Conservation (phyloP, 2,113 vertebrate genomes). For the Scatophagus argus region DNA sequence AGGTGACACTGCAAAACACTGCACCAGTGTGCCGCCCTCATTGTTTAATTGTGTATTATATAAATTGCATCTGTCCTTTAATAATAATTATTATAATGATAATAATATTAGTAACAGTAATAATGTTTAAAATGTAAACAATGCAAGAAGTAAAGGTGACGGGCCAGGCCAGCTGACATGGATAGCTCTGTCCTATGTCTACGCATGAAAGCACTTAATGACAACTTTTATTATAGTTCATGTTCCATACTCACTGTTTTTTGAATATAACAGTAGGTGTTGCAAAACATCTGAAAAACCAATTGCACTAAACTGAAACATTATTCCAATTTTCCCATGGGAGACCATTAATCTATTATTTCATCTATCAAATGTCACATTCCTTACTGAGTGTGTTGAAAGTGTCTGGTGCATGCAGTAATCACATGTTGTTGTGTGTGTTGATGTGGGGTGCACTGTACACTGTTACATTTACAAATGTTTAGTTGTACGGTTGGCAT, state of each 20-base stretch:
- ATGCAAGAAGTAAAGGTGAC: constrained; percentile 3
- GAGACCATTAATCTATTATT: constrained; percentile 51
- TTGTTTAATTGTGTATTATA: too few relatives aligned
- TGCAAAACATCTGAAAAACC: constrained; percentile 40
- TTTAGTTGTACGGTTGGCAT: constrained; percentile 9
- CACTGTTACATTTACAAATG: not conserved
- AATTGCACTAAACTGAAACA: constrained; percentile 30
- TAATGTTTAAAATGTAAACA: not conserved
- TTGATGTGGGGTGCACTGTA: not conserved
- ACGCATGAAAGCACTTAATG: constrained; percentile 6
- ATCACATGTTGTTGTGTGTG: constrained; percentile 1
- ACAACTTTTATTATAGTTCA: constrained; percentile 34
- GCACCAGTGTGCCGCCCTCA: too few relatives aligned
- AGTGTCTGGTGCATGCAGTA: constrained; percentile 10
- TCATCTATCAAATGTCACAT: constrained; percentile 46
- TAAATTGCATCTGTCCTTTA: too few relatives aligned
- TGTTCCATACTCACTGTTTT: constrained; percentile 37
- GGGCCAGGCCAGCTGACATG: not conserved
- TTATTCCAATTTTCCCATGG: constrained; percentile 41
- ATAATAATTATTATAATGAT: too few relatives aligned
- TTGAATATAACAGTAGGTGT: constrained; percentile 38
- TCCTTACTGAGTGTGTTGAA: constrained; percentile 17
- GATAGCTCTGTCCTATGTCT: not conserved
- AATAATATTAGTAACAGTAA: too few relatives aligned
- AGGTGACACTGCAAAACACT: too few relatives aligned